Base-by-base conservation (phyloP, 2,797 vertebrate species). In the Sphenopsis melanotis region DNA sequence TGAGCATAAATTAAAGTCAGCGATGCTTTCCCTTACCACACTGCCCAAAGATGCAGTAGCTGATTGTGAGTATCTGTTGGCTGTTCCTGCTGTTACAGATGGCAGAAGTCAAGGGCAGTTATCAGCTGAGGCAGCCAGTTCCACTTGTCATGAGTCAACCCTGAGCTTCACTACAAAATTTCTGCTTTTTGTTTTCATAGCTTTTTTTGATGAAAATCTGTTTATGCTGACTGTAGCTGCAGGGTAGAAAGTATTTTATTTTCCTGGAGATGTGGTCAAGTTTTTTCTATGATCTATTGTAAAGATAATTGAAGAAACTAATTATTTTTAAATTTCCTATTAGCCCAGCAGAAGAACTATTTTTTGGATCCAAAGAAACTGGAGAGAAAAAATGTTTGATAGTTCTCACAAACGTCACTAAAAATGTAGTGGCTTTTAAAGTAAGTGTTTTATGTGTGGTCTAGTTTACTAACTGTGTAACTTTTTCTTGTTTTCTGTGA, bases 351-450 rank as follows among this genome's bases (percentile, higher is more conserved):
- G 99, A 99, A 95, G 99, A 99, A 94, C 98, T 99, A 2, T 98
- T 98, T 98, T 99, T 99, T 94, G 99, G 99, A 86, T 98, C 98
- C 72, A 98, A 98, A 94, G 99, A 99, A 88, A 98, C 97, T 2
- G 99, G 98, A 97, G 98, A 99, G 97, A 99, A 98, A 96, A 99
- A 99, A 97, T 98, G 98, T 96, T 98, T 99, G 93, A 99, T 99
- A 96, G 97, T 99, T 93, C 98, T 99, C 87, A 98, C 98, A 98
- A 99, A 99, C 26, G 97, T 99, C 90, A 98, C 98, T 94, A 99
- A 99, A 98, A 99, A 99, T n/a, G 95, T 98, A 78, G 98, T 99
- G 93, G 99, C 99, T 86, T 99, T 99, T 97, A 99, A 99, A 98
- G 99, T 99, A 97, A 98, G 97, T 94, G 53, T 91, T 77, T 75